A percentile compares a stretch with the other conserved stretches of the same genome.
Conservation (phyloP, 2,113 vertebrate genomes). For the Pseudonaja textilis region DNA sequence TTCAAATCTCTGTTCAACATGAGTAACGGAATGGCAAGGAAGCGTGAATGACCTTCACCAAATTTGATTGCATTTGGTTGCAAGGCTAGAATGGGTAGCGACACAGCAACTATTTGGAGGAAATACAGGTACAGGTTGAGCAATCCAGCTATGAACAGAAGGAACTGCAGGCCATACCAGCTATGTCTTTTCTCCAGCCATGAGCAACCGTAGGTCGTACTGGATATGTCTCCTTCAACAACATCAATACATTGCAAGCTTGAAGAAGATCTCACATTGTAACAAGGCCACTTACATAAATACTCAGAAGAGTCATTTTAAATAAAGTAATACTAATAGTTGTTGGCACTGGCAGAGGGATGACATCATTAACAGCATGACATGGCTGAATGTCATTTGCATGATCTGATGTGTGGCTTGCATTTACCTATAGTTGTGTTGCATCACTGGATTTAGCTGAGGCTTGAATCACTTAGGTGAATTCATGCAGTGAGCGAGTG, state of each 20-base stretch:
- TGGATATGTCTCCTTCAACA: not conserved
- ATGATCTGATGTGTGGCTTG: not conserved
- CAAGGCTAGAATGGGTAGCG: not conserved
- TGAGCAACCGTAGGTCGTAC: not conserved
- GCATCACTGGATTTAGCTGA: not conserved
- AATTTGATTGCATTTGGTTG: not conserved
- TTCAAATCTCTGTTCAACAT: not conserved
- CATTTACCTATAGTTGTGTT: not conserved
- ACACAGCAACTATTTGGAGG: not conserved
- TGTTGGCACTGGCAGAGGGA: not conserved
- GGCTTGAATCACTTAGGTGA: not conserved
- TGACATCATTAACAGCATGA: not conserved
- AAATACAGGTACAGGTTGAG: not conserved
- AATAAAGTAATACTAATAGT: not conserved
- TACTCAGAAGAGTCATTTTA: not conserved
- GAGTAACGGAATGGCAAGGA: not conserved
- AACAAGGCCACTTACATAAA: not conserved
- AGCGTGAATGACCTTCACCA: not conserved
- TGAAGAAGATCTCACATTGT: not conserved
- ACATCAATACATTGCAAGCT: not conserved
- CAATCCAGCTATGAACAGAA: not conserved
- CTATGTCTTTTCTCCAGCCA: not conserved
- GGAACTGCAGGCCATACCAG: not conserved
- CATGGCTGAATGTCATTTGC: not conserved
- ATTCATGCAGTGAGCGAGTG: not conserved